phyloP scores from a whole-genome alignment of 2,797 vertebrate genomes.

The Dipus sagitta region DNA sequence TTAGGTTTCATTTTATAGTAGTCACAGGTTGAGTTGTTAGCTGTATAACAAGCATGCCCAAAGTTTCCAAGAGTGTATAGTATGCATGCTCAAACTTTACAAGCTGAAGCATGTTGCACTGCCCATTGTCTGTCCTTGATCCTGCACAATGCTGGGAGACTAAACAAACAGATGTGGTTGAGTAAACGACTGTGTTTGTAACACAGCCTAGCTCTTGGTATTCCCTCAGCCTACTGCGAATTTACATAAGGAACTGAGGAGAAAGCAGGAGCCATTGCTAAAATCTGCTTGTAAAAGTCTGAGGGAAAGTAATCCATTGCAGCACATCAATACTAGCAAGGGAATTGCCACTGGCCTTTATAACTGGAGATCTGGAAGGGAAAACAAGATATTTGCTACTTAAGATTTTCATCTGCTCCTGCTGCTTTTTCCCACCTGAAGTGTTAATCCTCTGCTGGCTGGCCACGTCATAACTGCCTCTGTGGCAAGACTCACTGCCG shows the following conservation, averaged over 20 bases:
- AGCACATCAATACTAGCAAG: background rate
- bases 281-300: background rate
- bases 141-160: background rate
- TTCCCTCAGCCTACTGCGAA: no score
- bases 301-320: background rate
- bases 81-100: background rate
- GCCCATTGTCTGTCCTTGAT: background rate
- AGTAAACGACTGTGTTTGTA: background rate
- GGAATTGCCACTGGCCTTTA: slow-evolving; percentile 41
- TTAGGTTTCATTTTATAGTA: background rate
- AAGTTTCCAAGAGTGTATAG: background rate
- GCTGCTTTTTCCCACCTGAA: slow-evolving; percentile 45
- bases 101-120: background rate
- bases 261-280: background rate
- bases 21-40: background rate
- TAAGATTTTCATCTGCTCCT: slow-evolving; percentile 55
- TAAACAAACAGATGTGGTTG: background rate
- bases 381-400: slow-evolving; percentile 64
- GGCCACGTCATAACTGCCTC: background rate
- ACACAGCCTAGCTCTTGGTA: background rate
- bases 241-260: background rate
- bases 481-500: background rate
- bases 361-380: slow-evolving; percentile 26
- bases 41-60: background rate
- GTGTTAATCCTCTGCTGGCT: slow-evolving; percentile 19